Conservation (phyloP, 2,113 vertebrate species). For the Glaucomys volans region DNA sequence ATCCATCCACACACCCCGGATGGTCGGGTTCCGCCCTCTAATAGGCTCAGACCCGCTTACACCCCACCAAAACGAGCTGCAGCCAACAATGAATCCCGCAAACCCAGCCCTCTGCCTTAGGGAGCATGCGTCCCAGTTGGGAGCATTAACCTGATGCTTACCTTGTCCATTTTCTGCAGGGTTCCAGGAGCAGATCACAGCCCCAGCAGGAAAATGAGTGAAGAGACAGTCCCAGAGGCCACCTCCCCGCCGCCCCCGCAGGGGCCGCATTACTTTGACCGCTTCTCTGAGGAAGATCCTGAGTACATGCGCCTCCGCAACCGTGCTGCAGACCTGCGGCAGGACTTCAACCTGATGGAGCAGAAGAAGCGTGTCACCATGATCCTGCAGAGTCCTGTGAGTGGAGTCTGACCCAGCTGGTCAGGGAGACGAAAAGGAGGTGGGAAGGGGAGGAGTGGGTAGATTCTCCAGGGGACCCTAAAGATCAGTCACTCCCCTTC, state of each 20-base stretch:
- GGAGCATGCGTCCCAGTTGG: not conserved
- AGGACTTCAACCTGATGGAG: conserved; percentile 91
- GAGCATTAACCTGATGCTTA: not conserved
- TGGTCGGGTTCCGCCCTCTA: no score
- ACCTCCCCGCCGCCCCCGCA: conserved; percentile 81
- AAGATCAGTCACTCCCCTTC: not conserved
- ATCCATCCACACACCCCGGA: not conserved
- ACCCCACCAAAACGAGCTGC: not conserved
- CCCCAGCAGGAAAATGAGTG: conserved; percentile 83
- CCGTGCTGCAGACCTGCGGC: conserved; percentile 86
- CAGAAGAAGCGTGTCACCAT: conserved; percentile 96
- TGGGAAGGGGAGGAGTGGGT: rapidly evolving
- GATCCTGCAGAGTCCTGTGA: conserved; percentile 95
- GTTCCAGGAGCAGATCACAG: not conserved
- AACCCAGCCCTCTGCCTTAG: not conserved
- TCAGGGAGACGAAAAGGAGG: not conserved
- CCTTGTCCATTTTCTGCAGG: conserved; percentile 34
- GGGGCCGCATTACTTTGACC: conserved; percentile 89
- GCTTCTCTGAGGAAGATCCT: conserved; percentile 90
- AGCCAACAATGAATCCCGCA: rapidly evolving
- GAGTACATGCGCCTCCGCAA: conserved; percentile 89
- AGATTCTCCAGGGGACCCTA: no score
- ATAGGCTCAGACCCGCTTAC: rapidly evolving
- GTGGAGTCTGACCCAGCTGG: not conserved
- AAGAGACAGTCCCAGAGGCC: conserved; percentile 81